These are phyloP conservation scores for Heteronetta atricapilla DNA, from an alignment of 2,113 vertebrate genomes.

Conservation along the genomic window DNA sequence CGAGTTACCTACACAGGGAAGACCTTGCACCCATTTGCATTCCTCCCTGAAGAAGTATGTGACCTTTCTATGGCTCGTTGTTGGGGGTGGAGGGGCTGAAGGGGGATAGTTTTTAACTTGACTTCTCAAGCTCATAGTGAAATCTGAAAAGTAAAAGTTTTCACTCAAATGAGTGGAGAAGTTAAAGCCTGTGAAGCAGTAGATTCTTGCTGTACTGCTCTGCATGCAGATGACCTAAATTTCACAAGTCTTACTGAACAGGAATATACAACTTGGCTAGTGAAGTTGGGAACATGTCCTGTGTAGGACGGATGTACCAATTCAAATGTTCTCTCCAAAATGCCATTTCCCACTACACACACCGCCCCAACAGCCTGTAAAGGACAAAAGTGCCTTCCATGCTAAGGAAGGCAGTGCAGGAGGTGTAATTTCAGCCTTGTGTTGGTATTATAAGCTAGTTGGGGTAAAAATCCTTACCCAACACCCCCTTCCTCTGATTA, in stretches of 20 bases:
- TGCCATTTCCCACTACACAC: neutral
- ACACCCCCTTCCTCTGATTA: neutral
- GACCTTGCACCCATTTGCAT: neutral
- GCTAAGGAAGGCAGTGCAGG: neutral
- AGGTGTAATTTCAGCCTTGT: neutral
- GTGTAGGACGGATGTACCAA: neutral
- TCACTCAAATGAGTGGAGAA: neutral
- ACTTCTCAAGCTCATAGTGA: neutral
- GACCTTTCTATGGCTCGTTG: neutral
- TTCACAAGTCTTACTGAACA: neutral
- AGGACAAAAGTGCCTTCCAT: neutral
- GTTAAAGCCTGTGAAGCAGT: neutral
- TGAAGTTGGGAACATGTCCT: neutral
- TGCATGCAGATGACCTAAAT: neutral
- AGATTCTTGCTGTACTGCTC: neutral
- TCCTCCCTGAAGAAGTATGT: neutral
- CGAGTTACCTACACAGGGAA: neutral
- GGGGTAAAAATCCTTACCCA: neutral
- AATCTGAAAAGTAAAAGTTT: neutral
- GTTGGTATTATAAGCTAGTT: neutral
- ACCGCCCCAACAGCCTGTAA: neutral
- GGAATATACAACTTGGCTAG: neutral
- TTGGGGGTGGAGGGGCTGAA: neutral
- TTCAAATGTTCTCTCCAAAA: conserved; percentile 5
- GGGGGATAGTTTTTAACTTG: neutral